Evolutionary conservation across 2,113 vertebrate species (phyloP), one percentile per base, ranked within the genome.

Genomic region (Strix uralensis): DNA sequence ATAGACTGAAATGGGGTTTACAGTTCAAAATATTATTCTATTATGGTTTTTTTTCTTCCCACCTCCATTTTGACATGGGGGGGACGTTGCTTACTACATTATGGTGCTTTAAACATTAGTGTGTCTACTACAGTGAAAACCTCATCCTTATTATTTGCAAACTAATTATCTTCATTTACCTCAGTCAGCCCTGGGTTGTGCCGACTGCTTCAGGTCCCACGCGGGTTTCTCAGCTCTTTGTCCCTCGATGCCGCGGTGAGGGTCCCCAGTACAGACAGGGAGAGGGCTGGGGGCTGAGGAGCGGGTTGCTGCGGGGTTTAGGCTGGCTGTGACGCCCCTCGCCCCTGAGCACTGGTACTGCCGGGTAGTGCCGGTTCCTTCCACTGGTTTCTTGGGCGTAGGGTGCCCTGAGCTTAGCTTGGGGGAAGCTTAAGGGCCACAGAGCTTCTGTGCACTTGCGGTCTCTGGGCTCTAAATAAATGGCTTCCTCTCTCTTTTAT

Each of bases 1-100:
- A 78, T 72, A 75, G 92, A 61, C 77, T 95, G 57, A 97, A 90
- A 90, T 73, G 59, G 72, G 75, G 61, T 67, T 96, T 94, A 72
- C 6, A 1, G 30, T 81, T 97, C 65, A 36, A 92, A 94, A 96
- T 61, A 80, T 4, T 22, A 34, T 88, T 71, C 62, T 65, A 3
- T 72, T n/a, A 52, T 27, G 3, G 7, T 77, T 88, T 94, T 93
- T 74, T 93, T 93, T 81, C 70, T 88, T 81, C 34, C 62, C 40
- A 72, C 54, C 92, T 74, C 15, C 21, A 46, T 58, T 83, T 40
- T 80, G 62, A 65, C 47, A 27, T 0, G 40, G 12, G 44, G 27
- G 11, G 26, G 63, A 54, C 49, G 59, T 55, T 78, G 29, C 51
- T 79, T 55, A 26, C 15, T 20, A 7, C 4, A 1, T 29, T 22